Base-by-base conservation (phyloP, 2,113 vertebrate species). In the Alces alces region DNA sequence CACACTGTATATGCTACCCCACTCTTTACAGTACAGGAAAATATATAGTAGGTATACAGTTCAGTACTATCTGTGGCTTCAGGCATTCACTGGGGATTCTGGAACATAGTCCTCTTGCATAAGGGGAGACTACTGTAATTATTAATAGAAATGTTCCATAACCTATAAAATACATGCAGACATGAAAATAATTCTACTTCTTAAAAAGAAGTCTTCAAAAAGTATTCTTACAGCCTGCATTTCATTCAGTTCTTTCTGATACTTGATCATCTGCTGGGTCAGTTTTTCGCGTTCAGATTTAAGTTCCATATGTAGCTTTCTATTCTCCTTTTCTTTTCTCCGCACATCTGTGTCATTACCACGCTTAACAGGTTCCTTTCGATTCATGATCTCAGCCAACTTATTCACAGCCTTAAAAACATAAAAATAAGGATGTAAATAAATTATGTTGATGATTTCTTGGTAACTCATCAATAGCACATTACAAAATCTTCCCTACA, bases 321-420 rank as follows among this genome's bases (percentile, higher is more conserved):
- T 99, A 98, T 99, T 99, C 98, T 99, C 99, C 98, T 99, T 99
- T 64, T 99, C 99, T 97, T 99, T 99, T 80, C 99, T 99, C 91
- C 99, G 98, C 96, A 99, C 99, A 78, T 99, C 99, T 1, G 99
- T 99, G 98, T 99, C 99, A 86, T 99, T 99, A 70, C 99, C 99
- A 12, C 99, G 99, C 60, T 99, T 99, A 95, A 99, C 99, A 61
- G 99, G 99, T 97, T 99, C 99, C 98, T 99, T 99, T 83, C 99
- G 99, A 98, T 99, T 99, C 99, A 99, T 99, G 97, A 99, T 99
- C 99, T 99, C 99, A 23, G 99, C 99, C 98, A 99, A 98, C 96
- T 99, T 99, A 97, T 99, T 99, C 96, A 99, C 99, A 84, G 99
- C 99, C 99, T 98, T 94, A 55, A 96, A 96, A 1, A 60, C 78